These are phyloP conservation scores for Etheostoma spectabile DNA, from an alignment of 2,113 vertebrate species.

Conservation along the genomic window DNA sequence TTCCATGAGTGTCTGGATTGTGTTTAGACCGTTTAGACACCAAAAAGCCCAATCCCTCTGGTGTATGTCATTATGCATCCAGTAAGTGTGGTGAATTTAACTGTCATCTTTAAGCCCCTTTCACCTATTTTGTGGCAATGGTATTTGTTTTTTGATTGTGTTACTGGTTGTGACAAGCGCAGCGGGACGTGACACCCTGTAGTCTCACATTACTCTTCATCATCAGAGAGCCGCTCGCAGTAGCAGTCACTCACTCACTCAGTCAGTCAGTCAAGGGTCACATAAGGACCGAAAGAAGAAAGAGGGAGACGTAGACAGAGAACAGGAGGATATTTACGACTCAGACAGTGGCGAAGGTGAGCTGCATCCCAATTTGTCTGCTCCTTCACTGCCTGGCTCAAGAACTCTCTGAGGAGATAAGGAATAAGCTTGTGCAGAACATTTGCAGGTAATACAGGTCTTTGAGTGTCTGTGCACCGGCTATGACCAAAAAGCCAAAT, in stretches of 20 bases:
- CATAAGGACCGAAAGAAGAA: conserved; percentile 45
- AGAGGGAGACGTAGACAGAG: conserved; percentile 29
- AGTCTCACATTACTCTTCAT: conserved; percentile 55
- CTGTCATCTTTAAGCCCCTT: conserved; percentile 35
- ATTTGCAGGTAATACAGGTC: conserved; percentile 44
- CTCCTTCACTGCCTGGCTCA: conserved; percentile 56
- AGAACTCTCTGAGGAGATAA: conserved; percentile 49
- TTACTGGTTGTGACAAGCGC: conserved; percentile 42
- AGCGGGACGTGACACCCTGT: conserved; percentile 24
- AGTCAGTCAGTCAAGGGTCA: conserved; percentile 39
- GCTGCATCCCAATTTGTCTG: conserved; percentile 70
- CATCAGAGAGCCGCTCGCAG: conserved; percentile 5
- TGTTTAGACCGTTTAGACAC: conserved; percentile 3
- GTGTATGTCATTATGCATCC: conserved; percentile 22
- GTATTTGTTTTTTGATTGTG: conserved; percentile 38
- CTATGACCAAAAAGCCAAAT: conserved; percentile 24
- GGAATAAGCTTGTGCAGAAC: conserved; percentile 23
- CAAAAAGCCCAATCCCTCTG: conserved; percentile 5
- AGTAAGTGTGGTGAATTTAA: conserved; percentile 41
- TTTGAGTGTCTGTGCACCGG: conserved; percentile 4
- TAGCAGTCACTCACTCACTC: conserved; percentile 27
- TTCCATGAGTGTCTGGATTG: background rate
- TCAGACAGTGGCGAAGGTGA: conserved; percentile 60
- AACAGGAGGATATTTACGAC: conserved; percentile 69
- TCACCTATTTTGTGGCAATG: background rate